Conservation (phyloP, 2,888 invertebrate species). For the Octodonta nipae region DNA sequence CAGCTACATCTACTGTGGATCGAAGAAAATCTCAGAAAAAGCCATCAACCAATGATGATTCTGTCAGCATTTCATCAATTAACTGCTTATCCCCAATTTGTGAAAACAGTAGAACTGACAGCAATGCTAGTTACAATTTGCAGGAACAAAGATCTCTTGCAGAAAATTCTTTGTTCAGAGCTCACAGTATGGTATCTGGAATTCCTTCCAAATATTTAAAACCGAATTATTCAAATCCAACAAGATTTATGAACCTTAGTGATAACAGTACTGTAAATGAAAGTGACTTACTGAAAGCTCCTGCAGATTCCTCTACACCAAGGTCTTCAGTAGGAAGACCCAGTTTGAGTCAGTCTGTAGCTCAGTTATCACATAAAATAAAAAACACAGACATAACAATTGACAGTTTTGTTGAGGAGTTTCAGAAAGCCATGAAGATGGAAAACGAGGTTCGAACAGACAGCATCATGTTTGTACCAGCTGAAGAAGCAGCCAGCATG, state of each 20-base stretch:
- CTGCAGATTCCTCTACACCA: not conserved
- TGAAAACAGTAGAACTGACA: too few species aligned
- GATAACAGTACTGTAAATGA: not conserved
- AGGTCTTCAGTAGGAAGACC: not conserved
- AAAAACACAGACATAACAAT: not conserved
- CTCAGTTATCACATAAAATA: not conserved
- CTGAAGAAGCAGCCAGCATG: conserved; percentile 32
- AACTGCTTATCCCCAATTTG: not conserved
- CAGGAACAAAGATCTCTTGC: not conserved
- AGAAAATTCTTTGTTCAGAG: not conserved
- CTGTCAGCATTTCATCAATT: not conserved
- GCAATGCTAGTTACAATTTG: not conserved
- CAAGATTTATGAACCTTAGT: not conserved
- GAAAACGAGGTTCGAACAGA: conserved; percentile 8
- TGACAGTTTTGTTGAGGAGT: not conserved
- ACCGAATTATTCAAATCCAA: not conserved
- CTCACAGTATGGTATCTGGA: not conserved
- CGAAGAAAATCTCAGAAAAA: not conserved
- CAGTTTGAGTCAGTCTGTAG: not conserved
- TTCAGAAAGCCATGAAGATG: too few species aligned
- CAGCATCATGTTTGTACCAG: conserved; percentile 21
- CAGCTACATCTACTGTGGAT: not conserved
- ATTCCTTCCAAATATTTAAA: not conserved
- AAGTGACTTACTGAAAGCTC: not conserved
- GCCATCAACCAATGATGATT: not conserved